These are phyloP conservation scores for Ellobius talpinus DNA, from an alignment of 2,113 vertebrate species.

Conservation along the genomic window DNA sequence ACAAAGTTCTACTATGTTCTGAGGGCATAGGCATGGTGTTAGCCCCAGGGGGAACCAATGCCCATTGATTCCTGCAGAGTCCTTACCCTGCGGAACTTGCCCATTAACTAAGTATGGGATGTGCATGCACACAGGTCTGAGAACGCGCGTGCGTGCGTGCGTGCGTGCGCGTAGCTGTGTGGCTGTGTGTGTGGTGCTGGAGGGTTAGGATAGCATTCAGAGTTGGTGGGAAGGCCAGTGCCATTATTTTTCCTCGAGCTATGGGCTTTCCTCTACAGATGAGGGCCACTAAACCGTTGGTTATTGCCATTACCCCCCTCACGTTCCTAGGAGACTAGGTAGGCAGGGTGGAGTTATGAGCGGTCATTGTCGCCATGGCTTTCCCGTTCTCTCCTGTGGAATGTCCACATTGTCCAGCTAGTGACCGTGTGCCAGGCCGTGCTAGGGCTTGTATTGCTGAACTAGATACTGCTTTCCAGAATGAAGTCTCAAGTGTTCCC, in stretches of 20 bases:
- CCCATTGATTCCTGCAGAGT: background rate
- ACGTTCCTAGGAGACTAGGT: background rate
- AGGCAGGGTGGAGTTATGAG: background rate
- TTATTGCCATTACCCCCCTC: background rate
- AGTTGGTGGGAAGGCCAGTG: background rate
- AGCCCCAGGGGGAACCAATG: background rate
- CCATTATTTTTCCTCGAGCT: background rate
- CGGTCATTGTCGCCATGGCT: background rate
- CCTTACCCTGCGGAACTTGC: background rate
- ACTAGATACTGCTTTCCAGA: background rate
- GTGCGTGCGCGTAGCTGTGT: rapidly evolving
- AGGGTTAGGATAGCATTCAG: background rate
- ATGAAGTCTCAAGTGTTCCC: background rate
- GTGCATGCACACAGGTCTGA: background rate
- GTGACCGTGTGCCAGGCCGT: background rate
- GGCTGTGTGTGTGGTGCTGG: rapidly evolving
- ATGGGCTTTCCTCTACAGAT: background rate
- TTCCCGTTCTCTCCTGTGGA: background rate
- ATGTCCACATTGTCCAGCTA: background rate
- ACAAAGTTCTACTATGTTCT: background rate
- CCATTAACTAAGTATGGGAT: background rate
- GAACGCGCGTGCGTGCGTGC: no score
- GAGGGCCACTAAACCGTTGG: background rate
- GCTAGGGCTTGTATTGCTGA: background rate
- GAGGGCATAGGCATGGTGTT: background rate